Evolutionary conservation across 2,888 invertebrate genomes (phyloP).

Genomic region (Exocentrus adspersus): DNA sequence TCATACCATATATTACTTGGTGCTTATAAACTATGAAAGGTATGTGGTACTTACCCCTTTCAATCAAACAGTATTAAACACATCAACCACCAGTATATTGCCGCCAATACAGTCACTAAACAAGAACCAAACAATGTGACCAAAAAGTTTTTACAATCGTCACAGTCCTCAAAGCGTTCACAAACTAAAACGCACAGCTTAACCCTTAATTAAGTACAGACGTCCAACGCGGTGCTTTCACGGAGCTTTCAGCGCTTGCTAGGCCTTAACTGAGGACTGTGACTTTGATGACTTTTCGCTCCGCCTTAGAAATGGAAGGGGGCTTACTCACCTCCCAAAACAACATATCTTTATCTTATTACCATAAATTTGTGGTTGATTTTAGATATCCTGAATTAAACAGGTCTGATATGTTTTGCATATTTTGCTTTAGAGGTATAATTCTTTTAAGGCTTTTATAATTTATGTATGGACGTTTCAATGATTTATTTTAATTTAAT

Average conservation of each 20-base stretch:
- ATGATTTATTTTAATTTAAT: neutral
- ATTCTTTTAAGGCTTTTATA: conserved; percentile 30
- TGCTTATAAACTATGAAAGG: neutral
- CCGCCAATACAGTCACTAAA: neutral
- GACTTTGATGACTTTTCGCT: conserved; percentile 48
- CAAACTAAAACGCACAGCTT: conserved; percentile 18
- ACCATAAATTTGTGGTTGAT: conserved; percentile 61
- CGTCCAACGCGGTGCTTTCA: conserved; percentile 29
- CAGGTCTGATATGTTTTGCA: conserved; percentile 55
- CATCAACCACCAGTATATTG: neutral
- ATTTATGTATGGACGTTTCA: conserved; percentile 2
- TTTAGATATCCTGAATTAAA: conserved; percentile 51
- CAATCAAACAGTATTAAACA: neutral
- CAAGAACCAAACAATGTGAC: neutral
- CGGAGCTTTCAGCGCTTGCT: conserved; percentile 42
- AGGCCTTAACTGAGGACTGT: conserved; percentile 52
- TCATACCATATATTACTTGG: neutral
- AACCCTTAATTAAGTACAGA: conserved; percentile 34
- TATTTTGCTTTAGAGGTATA: conserved; percentile 45
- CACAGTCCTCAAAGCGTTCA: neutral
- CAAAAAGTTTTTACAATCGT: neutral
- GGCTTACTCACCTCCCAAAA: conserved; percentile 53
- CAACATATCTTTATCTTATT: conserved; percentile 59
- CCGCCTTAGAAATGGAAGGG: conserved; percentile 51
- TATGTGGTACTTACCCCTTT: conserved; percentile 20